Evolutionary conservation across 1,140 invertebrate genomes (phyloP).

Genomic region (Monochamus saltuarius): DNA sequence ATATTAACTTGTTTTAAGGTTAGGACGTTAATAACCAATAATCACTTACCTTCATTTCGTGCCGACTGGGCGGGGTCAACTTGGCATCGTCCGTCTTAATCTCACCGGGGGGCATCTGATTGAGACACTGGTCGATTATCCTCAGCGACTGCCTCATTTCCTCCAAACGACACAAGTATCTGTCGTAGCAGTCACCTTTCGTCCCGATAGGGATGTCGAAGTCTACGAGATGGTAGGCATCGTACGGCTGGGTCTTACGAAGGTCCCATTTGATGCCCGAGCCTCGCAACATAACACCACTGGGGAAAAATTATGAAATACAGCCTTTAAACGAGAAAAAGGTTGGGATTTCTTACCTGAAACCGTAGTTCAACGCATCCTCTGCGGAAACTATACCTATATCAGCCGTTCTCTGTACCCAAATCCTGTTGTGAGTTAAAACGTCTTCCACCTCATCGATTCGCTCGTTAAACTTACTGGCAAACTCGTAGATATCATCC

Average conservation of each 20-base stretch:
- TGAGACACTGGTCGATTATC: constrained; percentile 95
- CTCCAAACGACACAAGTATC: constrained; percentile 90
- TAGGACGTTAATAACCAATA: too few relatives aligned
- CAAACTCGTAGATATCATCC: constrained; percentile 82
- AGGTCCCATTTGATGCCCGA: constrained; percentile 99
- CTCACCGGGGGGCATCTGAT: constrained; percentile 95
- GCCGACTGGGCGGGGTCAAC: constrained; percentile 83
- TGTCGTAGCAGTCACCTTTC: constrained; percentile 73
- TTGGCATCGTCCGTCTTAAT: constrained; percentile 94
- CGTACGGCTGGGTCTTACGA: constrained; percentile 92
- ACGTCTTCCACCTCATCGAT: constrained; percentile 87
- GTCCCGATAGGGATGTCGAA: constrained; percentile 96
- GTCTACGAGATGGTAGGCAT: constrained; percentile 90
- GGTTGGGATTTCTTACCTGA: constrained; percentile 53
- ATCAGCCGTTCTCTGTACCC: constrained; percentile 74
- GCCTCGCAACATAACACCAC: constrained; percentile 93
- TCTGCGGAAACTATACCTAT: constrained; percentile 76
- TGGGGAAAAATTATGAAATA: constrained; percentile 50
- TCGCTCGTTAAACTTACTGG: constrained; percentile 68
- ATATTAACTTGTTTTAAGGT: too few relatives aligned
- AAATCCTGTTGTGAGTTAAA: constrained; percentile 78
- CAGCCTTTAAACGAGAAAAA: neutral
- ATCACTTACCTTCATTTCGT: constrained; percentile 85
- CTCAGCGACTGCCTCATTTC: constrained; percentile 96
- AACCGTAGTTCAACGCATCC: constrained; percentile 77